phyloP scores from a whole-genome alignment of 2,888 invertebrate genomes.

The Plusia festucae region DNA sequence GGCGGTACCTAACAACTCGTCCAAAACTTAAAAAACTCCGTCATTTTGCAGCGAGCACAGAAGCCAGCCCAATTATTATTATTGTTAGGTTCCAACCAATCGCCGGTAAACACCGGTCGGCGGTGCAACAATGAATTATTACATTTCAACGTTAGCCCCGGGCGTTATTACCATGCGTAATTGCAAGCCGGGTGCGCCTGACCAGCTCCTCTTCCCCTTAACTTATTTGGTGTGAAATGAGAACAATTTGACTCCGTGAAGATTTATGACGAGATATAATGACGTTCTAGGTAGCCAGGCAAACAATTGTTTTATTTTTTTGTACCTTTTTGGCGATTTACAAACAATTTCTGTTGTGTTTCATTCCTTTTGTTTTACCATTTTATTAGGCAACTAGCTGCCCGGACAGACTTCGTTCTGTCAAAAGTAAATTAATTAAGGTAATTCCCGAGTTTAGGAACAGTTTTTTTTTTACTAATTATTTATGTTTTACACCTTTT shows the following conservation, averaged over 20 bases:
- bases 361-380: slow-evolving; percentile 10
- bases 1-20: neutral
- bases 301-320: slow-evolving; percentile 58
- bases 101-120: slow-evolving; percentile 53
- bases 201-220: slow-evolving; percentile 68
- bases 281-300: slow-evolving; percentile 62
- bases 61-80: slow-evolving; percentile 56
- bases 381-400: no score
- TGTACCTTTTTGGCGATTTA: slow-evolving; percentile 23
- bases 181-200: slow-evolving; percentile 65
- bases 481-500: no score
- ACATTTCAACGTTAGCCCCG: slow-evolving; percentile 52
- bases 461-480: no score
- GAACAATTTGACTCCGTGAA: slow-evolving; percentile 80
- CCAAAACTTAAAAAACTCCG: slow-evolving; percentile 5
- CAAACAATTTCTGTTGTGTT: slow-evolving; percentile 9
- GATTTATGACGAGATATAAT: slow-evolving; percentile 81
- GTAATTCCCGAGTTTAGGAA: no score
- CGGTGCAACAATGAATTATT: slow-evolving; percentile 60
- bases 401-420: no score
- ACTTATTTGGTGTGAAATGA: slow-evolving; percentile 87
- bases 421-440: no score
- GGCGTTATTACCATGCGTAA: slow-evolving; percentile 75
- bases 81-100: slow-evolving; percentile 53
- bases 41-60: slow-evolving; percentile 19